These are phyloP conservation scores for Tragelaphus imberbis DNA, from an alignment of 2,113 vertebrate species.

Conservation along the genomic window DNA sequence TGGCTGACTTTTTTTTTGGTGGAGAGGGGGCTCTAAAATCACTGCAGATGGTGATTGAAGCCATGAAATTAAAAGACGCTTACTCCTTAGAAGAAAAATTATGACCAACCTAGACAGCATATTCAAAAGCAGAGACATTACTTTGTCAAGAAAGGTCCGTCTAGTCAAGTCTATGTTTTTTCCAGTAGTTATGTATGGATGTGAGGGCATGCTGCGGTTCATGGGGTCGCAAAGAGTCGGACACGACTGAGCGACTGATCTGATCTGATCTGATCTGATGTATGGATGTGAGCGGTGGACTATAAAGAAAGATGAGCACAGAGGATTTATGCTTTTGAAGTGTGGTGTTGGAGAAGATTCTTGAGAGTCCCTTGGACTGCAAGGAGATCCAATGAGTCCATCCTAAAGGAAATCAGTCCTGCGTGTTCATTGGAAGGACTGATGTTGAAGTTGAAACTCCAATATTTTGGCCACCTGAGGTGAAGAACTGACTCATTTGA, in stretches of 20 bases:
- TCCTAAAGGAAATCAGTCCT: neutral
- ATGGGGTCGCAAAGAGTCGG: no score
- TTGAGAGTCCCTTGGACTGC: neutral
- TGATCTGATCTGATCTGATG: no score
- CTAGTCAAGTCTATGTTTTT: neutral
- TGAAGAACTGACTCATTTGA: neutral
- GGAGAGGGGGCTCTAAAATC: neutral
- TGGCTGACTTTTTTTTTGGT: no score
- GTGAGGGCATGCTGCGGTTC: no score
- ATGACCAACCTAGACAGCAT: neutral
- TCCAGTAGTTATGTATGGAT: neutral
- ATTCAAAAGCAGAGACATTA: neutral
- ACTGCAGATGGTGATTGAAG: neutral
- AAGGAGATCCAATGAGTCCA: neutral
- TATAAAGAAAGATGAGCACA: neutral
- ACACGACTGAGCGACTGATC: no score
- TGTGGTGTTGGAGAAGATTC: neutral
- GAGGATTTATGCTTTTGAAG: neutral
- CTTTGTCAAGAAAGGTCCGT: no score
- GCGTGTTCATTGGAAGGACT: neutral
- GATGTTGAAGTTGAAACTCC: neutral
- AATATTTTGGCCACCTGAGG: neutral
- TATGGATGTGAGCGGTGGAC: neutral
- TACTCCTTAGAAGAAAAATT: neutral
- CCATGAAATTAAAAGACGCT: neutral